Evolutionary conservation across 1,140 invertebrate genomes (phyloP).

Genomic region (Drosophila pseudoananassae): DNA sequence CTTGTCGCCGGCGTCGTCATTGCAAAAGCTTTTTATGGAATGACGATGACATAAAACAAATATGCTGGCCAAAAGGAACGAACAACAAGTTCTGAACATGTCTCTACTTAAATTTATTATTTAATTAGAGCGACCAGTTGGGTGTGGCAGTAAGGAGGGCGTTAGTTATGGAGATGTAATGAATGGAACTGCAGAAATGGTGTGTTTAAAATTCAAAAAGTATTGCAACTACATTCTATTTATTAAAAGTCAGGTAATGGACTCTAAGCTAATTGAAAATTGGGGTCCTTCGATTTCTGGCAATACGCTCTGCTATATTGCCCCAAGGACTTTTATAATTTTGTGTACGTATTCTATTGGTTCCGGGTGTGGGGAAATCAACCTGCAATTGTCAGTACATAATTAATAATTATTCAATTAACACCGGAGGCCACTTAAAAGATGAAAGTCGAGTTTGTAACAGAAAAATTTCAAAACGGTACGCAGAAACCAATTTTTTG

Average conservation of each 20-base stretch:
- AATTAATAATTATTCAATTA: conserved; percentile 46
- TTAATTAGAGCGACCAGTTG: conserved; percentile 61
- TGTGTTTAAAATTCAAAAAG: not conserved
- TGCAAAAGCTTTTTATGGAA: conserved; percentile 69
- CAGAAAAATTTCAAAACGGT: not conserved
- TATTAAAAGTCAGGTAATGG: not conserved
- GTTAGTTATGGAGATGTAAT: not conserved
- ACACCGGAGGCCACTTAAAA: conserved; percentile 30
- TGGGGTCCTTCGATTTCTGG: not conserved
- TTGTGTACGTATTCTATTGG: not conserved
- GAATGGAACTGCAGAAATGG: conserved; percentile 4
- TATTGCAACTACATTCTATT: not conserved
- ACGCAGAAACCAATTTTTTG: not conserved
- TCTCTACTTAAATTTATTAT: conserved; percentile 67
- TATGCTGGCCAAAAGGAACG: conserved; percentile 38
- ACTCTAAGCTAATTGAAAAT: not conserved
- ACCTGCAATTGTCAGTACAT: conserved; percentile 36
- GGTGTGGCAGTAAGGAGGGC: conserved; percentile 3
- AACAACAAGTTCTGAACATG: conserved; percentile 16
- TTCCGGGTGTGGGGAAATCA: not conserved
- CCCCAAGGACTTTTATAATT: not conserved
- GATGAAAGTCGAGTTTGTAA: conserved; percentile 27
- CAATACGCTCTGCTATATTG: not conserved
- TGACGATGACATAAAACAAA: conserved; percentile 67
- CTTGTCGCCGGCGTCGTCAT: conserved; percentile 29